Percentiles rank a stretch among this genome's conserved stretches.
These are phyloP conservation scores for Sebastolobus altivelis DNA, from an alignment of 2,797 vertebrate species.

Conservation along the genomic window DNA sequence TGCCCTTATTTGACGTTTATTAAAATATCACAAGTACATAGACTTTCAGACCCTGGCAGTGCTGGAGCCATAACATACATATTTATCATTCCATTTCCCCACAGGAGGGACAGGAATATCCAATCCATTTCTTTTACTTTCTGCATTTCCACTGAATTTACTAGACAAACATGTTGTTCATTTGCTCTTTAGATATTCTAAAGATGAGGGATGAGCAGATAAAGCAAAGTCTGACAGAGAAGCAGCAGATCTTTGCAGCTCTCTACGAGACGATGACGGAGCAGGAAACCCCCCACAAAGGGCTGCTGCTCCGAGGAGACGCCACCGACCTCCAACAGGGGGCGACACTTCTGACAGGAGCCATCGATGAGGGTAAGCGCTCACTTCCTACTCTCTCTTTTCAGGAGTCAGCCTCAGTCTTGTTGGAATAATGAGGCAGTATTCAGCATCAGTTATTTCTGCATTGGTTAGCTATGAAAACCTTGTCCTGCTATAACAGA, in stretches of 20 bases:
- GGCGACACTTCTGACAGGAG: slow-evolving; percentile 84
- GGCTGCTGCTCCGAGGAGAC: slow-evolving; percentile 85
- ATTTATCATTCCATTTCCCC: background rate
- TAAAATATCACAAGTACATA: background rate
- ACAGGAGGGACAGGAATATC: background rate
- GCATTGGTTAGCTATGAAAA: background rate
- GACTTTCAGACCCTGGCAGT: background rate
- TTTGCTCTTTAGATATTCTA: slow-evolving; percentile 79
- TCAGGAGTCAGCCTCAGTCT: background rate
- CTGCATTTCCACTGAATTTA: background rate
- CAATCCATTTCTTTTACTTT: background rate
- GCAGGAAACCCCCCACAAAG: slow-evolving; percentile 71
- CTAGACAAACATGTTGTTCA: background rate
- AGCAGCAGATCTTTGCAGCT: slow-evolving; percentile 88
- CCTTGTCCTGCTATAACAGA: background rate
- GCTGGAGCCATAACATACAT: background rate
- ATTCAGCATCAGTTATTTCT: background rate
- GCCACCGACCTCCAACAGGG: slow-evolving; percentile 86
- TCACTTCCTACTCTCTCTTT: background rate
- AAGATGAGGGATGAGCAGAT: slow-evolving; percentile 86
- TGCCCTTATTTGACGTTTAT: too few relatives aligned
- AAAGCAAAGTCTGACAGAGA: slow-evolving; percentile 86
- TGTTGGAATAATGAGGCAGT: background rate
- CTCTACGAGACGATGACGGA: slow-evolving; percentile 82
- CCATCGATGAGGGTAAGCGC: slow-evolving; percentile 87